A percentile compares a stretch with the other conserved stretches of the same genome.
phyloP scores from a whole-genome alignment of 2,113 vertebrate genomes.

The Panurus biarmicus region DNA sequence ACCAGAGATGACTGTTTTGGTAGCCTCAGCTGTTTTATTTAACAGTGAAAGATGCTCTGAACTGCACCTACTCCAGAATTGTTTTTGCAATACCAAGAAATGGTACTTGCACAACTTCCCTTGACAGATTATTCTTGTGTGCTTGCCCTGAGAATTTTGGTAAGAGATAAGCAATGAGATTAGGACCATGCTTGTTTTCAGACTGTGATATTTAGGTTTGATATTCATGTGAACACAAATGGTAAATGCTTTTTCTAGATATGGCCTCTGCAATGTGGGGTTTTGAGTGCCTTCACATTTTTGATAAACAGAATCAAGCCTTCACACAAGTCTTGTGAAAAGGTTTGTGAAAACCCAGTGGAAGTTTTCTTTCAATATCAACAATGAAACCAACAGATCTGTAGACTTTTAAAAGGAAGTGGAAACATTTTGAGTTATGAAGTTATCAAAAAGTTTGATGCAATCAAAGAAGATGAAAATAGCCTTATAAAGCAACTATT shows the following conservation, averaged over 20 bases:
- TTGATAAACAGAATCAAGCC: not conserved
- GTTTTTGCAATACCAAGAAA: not conserved
- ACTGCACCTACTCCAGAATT: not conserved
- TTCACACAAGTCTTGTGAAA: not conserved
- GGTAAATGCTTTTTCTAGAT: not conserved
- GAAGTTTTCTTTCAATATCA: not conserved
- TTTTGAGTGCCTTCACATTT: not conserved
- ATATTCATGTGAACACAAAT: not conserved
- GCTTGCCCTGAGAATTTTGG: not conserved
- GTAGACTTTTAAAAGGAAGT: not conserved
- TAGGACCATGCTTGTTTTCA: not conserved
- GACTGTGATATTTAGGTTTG: not conserved
- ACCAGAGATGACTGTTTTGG: not conserved
- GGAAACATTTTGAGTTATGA: not conserved
- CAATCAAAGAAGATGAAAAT: not conserved
- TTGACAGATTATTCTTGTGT: not conserved
- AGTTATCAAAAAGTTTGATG: not conserved
- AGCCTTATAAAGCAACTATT: not conserved
- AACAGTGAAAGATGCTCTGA: not conserved
- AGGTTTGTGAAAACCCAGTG: not conserved
- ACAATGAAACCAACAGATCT: not conserved
- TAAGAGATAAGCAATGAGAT: not conserved
- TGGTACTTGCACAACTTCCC: not conserved
- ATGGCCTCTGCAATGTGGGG: not conserved
- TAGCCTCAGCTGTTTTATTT: not conserved